Conservation (phyloP, 2,113 vertebrate genomes). For the Himantopus leucocephalus region DNA sequence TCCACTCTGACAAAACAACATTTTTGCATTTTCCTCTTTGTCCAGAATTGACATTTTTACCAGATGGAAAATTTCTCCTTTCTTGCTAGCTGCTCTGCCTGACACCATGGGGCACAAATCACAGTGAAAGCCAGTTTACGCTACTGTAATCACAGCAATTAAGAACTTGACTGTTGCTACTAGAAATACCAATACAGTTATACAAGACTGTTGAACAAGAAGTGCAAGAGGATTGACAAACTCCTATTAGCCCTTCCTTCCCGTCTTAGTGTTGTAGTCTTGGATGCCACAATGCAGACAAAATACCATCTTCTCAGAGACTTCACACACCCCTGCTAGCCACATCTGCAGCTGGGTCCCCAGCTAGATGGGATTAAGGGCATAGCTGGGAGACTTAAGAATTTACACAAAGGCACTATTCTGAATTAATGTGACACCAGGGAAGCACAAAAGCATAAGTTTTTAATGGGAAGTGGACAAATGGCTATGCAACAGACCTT, state of each 20-base stretch:
- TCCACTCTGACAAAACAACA: background rate
- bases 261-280: background rate
- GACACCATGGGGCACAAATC: background rate
- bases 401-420: background rate
- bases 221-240: background rate
- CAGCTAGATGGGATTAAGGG: background rate
- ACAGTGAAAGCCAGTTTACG: background rate
- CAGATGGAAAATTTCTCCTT: background rate
- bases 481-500: rapidly evolving
- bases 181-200: background rate
- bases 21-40: background rate
- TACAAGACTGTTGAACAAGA: background rate
- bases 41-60: background rate
- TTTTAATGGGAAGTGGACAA: background rate
- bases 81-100: background rate
- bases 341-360: background rate
- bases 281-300: background rate
- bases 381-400: background rate
- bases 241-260: background rate
- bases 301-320: background rate
- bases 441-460: background rate
- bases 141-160: background rate
- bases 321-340: background rate
- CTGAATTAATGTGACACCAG: background rate
- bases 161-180: background rate